Base-by-base conservation (phyloP, 2,797 vertebrate genomes). In the Oreonectes daqikongensis region DNA sequence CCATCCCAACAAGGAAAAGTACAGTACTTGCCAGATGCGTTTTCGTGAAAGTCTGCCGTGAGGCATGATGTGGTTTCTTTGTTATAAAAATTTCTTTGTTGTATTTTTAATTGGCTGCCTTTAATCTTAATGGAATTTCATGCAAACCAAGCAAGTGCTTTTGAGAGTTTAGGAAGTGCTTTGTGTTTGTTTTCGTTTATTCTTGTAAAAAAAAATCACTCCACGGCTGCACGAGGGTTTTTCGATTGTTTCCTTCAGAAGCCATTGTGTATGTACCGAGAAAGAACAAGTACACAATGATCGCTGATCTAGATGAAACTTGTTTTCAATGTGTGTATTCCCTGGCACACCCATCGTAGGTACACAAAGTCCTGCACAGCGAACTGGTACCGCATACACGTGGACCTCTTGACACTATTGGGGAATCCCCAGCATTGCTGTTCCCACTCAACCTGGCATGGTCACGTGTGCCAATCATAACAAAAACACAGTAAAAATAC, bases 371-470 rank as follows among this genome's bases (percentile, higher is more conserved):
- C 28, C 52, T 72, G 32, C 53, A 73, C 18, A 42, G 53, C 46
- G 5, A 60, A 22, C 57, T 30, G 81, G 40, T 46, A 60, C 61
- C 9, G 12, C 44, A 67, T 22, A 11, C 79, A 78, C 66, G 68
- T 81, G 68, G n/a, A 83, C 75, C 83, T 72, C 75, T 28, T 67
- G 53, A 79, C 77, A 53, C 57, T 12, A 67, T 6, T 35, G 72
- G 81, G 79, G 75, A 82, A 81, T 85, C 75, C 84, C 81, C 81
- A 8, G 20, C 44, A 55, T 74, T 77, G 77, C 70, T 83, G 73
- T 81, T 85, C 81, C 57, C 66, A 60, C 20, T 81, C 55, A 66
- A 53, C 66, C 63, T 60, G 57, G 63, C 50, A 70, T 72, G 69
- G 20, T 57, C 66, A 72, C 20, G 42, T 44, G 50, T 52, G 38